Percentiles rank a stretch among this genome's conserved stretches.
phyloP scores from a whole-genome alignment of 2,797 vertebrate species.

The Heteromormyrus szaboi region DNA sequence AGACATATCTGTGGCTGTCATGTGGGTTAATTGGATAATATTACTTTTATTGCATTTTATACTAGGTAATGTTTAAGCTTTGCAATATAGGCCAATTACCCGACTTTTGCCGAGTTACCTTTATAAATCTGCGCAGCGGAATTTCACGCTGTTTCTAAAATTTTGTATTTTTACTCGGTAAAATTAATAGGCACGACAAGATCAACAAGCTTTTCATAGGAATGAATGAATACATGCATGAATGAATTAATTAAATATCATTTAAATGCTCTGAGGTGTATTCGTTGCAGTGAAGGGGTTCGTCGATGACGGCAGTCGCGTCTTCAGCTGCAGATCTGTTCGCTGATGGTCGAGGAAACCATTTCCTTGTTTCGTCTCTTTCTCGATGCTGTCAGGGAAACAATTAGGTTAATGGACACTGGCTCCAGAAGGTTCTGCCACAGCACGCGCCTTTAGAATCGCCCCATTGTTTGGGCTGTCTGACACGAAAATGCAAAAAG shows the following conservation, averaged over 20 bases:
- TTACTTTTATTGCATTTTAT: conserved; percentile 5
- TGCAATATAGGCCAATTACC: background rate
- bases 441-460: conserved; percentile 11
- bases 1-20: background rate
- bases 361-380: conserved; percentile 35
- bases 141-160: background rate
- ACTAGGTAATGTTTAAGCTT: background rate
- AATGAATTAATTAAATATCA: background rate
- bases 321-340: background rate
- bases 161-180: background rate
- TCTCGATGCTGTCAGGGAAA: conserved; percentile 42
- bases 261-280: background rate
- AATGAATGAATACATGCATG: background rate
- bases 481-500: background rate
- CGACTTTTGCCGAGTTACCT: background rate
- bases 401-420: conserved; percentile 47
- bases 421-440: conserved; percentile 54
- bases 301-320: background rate
- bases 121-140: background rate
- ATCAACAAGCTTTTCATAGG: background rate
- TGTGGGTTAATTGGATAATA: background rate
- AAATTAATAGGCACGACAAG: background rate
- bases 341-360: background rate
- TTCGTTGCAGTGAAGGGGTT: background rate
- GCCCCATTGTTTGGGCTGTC: background rate